These are phyloP conservation scores for Thripadectes ignobilis DNA, from an alignment of 2,797 vertebrate species.

Conservation along the genomic window DNA sequence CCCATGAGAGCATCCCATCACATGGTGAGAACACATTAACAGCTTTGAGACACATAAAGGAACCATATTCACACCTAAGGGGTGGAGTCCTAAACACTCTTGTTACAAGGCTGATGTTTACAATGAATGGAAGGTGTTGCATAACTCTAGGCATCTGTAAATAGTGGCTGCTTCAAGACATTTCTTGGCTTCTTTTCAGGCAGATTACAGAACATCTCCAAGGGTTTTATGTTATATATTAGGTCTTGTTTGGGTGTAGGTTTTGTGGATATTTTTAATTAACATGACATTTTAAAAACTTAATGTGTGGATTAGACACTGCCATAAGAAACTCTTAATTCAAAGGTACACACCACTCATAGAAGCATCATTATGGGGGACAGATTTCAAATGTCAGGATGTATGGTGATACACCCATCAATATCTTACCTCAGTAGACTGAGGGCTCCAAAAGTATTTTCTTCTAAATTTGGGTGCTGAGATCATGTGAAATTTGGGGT, in stretches of 20 bases:
- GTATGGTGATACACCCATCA: background rate
- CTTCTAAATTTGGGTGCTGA: background rate
- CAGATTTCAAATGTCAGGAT: background rate
- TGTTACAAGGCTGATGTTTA: background rate
- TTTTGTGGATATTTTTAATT: background rate
- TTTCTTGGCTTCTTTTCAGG: background rate
- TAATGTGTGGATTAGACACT: background rate
- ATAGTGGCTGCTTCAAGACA: background rate
- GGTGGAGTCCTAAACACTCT: background rate
- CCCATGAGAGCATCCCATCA: background rate
- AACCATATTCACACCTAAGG: background rate
- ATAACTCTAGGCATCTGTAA: background rate
- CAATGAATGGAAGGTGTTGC: background rate
- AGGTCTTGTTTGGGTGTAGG: background rate
- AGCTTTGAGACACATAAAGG: background rate
- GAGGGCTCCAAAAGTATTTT: background rate
- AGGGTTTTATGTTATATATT: background rate
- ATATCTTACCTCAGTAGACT: background rate
- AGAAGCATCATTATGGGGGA: background rate
- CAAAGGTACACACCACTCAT: background rate
- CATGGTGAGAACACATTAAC: background rate
- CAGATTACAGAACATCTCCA: background rate
- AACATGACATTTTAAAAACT: background rate
- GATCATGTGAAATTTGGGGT: background rate
- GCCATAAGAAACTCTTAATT: background rate